A percentile compares a stretch with the other conserved stretches of the same genome.
Evolutionary conservation across 2,888 invertebrate species (phyloP).

Genomic region (Drosophila cognata): DNA sequence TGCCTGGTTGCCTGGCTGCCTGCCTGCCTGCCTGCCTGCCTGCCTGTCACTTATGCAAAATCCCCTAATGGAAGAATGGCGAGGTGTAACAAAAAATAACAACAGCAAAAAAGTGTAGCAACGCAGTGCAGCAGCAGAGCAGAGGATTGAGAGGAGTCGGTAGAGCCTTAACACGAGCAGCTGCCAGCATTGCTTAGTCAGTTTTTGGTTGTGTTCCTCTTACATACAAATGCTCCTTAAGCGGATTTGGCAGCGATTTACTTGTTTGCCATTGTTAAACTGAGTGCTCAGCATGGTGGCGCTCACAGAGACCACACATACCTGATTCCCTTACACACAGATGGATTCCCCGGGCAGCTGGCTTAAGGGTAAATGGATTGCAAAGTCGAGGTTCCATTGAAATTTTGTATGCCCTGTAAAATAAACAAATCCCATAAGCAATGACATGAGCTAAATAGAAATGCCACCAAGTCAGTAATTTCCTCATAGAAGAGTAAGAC

Average conservation of each 20-base stretch:
- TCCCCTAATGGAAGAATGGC: constrained; percentile 70
- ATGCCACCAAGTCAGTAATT: background rate
- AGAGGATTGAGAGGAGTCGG: background rate
- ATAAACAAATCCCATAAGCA: constrained; percentile 2
- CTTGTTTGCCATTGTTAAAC: constrained; percentile 80
- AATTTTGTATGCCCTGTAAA: constrained; percentile 38
- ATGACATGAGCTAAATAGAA: constrained; percentile 6
- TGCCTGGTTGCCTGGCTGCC: background rate
- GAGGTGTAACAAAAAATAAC: constrained; percentile 70
- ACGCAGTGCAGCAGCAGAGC: constrained; percentile 19
- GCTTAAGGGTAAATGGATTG: constrained; percentile 19
- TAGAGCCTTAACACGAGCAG: constrained; percentile 20
- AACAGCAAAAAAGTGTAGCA: constrained; percentile 26
- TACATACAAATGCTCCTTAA: constrained; percentile 79
- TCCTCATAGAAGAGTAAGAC: background rate
- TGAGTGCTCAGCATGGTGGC: constrained; percentile 74
- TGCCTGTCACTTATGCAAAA: constrained; percentile 78
- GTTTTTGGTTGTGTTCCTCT: constrained; percentile 49
- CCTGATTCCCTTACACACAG: constrained; percentile 18
- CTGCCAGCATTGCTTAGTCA: constrained; percentile 42
- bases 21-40: constrained; percentile 5
- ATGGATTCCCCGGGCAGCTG: constrained; percentile 13
- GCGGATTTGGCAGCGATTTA: constrained; percentile 75
- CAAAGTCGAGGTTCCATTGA: background rate
- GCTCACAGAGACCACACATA: constrained; percentile 9